These are phyloP conservation scores for Ctena decussata DNA, from an alignment of 2,888 invertebrate species.

Conservation along the genomic window DNA sequence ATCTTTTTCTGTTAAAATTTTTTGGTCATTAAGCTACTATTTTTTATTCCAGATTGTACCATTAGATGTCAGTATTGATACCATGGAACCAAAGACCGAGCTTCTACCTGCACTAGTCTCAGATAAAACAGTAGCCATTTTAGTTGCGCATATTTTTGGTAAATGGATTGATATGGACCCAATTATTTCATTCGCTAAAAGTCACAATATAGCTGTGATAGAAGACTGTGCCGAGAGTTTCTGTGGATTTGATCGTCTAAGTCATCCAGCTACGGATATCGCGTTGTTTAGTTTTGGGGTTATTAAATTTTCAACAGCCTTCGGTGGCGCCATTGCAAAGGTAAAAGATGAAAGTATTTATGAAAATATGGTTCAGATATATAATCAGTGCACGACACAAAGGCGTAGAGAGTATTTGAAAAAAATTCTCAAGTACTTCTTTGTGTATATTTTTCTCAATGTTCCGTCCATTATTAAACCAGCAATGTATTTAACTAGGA, in stretches of 20 bases:
- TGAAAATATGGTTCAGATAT: slow-evolving; percentile 76
- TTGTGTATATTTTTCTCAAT: slow-evolving; percentile 79
- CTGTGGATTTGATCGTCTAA: slow-evolving; percentile 83
- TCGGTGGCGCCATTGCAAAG: slow-evolving; percentile 86
- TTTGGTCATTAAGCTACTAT: too few species aligned
- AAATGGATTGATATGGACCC: slow-evolving; percentile 82
- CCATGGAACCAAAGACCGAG: slow-evolving; percentile 82
- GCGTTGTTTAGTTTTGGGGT: slow-evolving; percentile 86
- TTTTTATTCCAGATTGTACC: slow-evolving; percentile 77
- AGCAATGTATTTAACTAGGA: slow-evolving; percentile 69
- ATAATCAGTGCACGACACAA: slow-evolving; percentile 79
- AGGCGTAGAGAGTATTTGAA: slow-evolving; percentile 78
- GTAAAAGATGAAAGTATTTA: slow-evolving; percentile 77
- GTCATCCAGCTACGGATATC: slow-evolving; percentile 85
- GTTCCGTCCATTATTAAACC: slow-evolving; percentile 78
- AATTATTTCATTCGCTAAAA: slow-evolving; percentile 79
- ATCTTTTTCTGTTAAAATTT: too few species aligned
- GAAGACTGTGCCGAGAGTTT: slow-evolving; percentile 87
- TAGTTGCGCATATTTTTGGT: slow-evolving; percentile 86
- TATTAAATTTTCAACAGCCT: slow-evolving; percentile 86
- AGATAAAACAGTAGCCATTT: slow-evolving; percentile 83
- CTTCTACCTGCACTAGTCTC: slow-evolving; percentile 82
- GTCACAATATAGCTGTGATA: slow-evolving; percentile 80
- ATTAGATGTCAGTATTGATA: slow-evolving; percentile 85
- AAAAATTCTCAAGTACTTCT: slow-evolving; percentile 84